These are phyloP conservation scores for Madoqua kirkii DNA, from an alignment of 2,113 vertebrate genomes.

Conservation along the genomic window DNA sequence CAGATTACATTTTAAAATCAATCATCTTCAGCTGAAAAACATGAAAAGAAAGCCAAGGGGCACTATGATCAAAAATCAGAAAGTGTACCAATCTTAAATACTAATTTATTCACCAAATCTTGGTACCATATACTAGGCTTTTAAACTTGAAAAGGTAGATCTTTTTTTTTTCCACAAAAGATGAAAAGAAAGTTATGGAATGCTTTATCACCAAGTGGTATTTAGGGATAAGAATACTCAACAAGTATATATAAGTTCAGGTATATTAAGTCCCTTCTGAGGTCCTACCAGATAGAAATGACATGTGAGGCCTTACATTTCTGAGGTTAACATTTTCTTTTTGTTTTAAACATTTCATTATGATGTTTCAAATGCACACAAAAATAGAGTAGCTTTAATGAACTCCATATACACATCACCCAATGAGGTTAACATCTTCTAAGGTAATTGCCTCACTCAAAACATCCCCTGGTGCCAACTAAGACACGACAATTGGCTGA, in stretches of 20 bases:
- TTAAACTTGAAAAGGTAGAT: background rate
- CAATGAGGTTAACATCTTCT: background rate
- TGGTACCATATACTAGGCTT: background rate
- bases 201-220: background rate
- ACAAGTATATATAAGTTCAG: background rate
- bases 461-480: background rate
- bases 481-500: background rate
- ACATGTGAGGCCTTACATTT: background rate
- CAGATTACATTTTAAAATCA: background rate
- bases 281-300: background rate
- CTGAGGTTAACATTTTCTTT: background rate
- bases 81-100: background rate
- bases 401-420: background rate
- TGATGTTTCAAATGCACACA: background rate
- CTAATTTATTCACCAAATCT: background rate
- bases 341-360: background rate
- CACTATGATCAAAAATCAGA: background rate
- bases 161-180: background rate
- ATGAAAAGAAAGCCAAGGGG: background rate
- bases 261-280: background rate
- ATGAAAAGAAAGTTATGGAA: background rate
- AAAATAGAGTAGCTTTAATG: background rate
- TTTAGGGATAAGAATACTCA: background rate
- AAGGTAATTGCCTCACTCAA: background rate
- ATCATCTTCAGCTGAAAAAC: constrained; percentile 1